phyloP scores from a whole-genome alignment of 2,113 vertebrate genomes.

The Gulo gulo region DNA sequence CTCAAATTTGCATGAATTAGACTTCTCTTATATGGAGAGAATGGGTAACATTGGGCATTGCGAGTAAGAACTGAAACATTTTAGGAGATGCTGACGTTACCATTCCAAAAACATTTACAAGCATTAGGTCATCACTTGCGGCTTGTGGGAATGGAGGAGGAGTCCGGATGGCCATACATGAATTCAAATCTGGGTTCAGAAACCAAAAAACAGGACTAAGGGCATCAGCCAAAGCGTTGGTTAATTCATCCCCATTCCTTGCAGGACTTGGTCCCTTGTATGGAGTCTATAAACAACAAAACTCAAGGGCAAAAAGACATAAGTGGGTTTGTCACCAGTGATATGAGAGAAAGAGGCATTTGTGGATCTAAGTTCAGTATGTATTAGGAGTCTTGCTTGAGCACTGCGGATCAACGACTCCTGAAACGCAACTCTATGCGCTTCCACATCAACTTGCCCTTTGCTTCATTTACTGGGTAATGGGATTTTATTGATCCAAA shows the following conservation, averaged over 20 bases:
- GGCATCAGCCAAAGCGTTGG: fast-evolving
- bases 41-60: not conserved
- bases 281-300: not conserved
- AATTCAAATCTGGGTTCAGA: not conserved
- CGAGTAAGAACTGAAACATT: not conserved
- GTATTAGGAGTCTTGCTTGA: not conserved
- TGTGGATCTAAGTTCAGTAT: no score
- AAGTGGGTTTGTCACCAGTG: no score
- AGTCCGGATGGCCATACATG: not conserved
- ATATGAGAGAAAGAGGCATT: not conserved
- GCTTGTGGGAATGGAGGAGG: fast-evolving
- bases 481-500: not conserved
- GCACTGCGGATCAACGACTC: not conserved
- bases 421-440: no score
- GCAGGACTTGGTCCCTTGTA: not conserved
- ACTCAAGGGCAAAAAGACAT: no score
- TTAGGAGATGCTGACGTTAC: no score
- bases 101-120: not conserved
- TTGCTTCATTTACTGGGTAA: not conserved
- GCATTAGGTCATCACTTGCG: not conserved
- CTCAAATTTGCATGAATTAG: not conserved
- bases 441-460: not conserved
- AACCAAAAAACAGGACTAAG: not conserved
- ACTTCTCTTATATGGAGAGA: not conserved
- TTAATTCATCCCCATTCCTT: no score